Percentiles rank a stretch among this genome's conserved stretches.
phyloP scores from a whole-genome alignment of 2,797 vertebrate genomes.

The Rhynchonycteris naso region DNA sequence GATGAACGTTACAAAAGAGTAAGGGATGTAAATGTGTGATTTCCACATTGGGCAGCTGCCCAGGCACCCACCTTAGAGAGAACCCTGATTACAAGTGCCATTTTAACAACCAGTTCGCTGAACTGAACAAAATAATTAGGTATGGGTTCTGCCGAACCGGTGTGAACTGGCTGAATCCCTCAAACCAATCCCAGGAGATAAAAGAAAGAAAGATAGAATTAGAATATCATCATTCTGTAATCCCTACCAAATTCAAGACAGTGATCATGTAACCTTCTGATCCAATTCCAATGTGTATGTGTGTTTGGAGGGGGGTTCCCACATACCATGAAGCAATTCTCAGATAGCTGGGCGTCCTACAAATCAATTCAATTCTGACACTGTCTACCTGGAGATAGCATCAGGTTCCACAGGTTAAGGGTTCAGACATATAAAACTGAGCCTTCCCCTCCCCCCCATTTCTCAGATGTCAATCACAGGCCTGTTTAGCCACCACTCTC shows the following conservation, averaged over 20 bases:
- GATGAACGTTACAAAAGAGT: no score
- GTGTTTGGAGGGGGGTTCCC: not conserved
- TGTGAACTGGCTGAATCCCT: no score
- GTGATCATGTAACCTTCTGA: not conserved
- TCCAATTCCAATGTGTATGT: not conserved
- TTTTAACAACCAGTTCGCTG: no score
- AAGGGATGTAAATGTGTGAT: no score
- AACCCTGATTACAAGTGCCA: no score
- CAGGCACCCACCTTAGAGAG: no score
- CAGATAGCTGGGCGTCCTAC: not conserved
- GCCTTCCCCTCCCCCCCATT: not conserved
- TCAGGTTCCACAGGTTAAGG: not conserved
- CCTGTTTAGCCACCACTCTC: not conserved
- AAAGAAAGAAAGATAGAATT: slow-evolving; percentile 5
- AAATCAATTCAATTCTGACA: not conserved
- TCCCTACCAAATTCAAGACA: slow-evolving; percentile 1
- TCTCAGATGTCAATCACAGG: not conserved
- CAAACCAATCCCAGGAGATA: not conserved
- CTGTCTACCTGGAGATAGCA: not conserved
- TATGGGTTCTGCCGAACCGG: no score
- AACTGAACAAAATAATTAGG: not conserved
- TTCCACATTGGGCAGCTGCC: no score
- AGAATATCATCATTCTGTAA: not conserved
- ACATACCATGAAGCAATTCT: not conserved
- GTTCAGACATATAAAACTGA: not conserved